A percentile compares a stretch with the other conserved stretches of the same genome.
phyloP scores from a whole-genome alignment of 2,797 vertebrate genomes.

The Chaetophractus vellerosus region DNA sequence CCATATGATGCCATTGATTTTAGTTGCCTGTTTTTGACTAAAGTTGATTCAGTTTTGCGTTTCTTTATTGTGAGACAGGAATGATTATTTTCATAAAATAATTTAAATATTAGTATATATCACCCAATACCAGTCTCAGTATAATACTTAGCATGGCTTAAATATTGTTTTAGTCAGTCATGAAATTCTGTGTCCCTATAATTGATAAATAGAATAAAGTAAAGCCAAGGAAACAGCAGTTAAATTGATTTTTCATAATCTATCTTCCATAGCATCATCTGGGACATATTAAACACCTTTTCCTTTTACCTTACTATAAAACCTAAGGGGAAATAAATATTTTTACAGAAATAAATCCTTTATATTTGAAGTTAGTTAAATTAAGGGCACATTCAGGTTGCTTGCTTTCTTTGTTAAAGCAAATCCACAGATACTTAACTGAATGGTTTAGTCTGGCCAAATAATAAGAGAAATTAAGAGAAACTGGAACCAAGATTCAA shows the following conservation, averaged over 20 bases:
- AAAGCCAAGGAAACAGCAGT: slow-evolving; percentile 77
- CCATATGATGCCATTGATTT: not conserved
- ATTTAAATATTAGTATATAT: slow-evolving; percentile 67
- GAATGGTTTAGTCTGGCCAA: slow-evolving; percentile 73
- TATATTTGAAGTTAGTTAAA: slow-evolving; percentile 80
- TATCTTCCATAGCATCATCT: slow-evolving; percentile 64
- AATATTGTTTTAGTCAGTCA: slow-evolving; percentile 77
- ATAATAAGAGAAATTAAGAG: slow-evolving; percentile 65
- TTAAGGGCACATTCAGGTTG: slow-evolving; percentile 73
- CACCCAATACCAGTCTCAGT: slow-evolving; percentile 50
- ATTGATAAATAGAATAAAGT: slow-evolving; percentile 78
- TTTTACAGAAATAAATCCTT: slow-evolving; percentile 78
- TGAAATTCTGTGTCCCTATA: slow-evolving; percentile 64
- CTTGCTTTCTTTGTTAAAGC: slow-evolving; percentile 76
- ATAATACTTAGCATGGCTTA: slow-evolving; percentile 63
- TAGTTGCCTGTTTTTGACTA: slow-evolving; percentile 23
- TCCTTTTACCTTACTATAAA: slow-evolving; percentile 72
- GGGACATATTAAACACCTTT: slow-evolving; percentile 79
- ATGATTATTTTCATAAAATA: slow-evolving; percentile 74
- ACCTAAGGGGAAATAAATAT: slow-evolving; percentile 65
- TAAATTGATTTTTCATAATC: slow-evolving; percentile 84
- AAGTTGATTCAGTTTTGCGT: slow-evolving; percentile 29
- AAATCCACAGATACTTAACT: slow-evolving; percentile 66
- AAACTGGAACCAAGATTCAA: slow-evolving; percentile 64
- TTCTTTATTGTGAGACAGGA: slow-evolving; percentile 57